Evolutionary conservation across 2,113 vertebrate genomes (phyloP).

Genomic region (Nothoprocta perdicaria): DNA sequence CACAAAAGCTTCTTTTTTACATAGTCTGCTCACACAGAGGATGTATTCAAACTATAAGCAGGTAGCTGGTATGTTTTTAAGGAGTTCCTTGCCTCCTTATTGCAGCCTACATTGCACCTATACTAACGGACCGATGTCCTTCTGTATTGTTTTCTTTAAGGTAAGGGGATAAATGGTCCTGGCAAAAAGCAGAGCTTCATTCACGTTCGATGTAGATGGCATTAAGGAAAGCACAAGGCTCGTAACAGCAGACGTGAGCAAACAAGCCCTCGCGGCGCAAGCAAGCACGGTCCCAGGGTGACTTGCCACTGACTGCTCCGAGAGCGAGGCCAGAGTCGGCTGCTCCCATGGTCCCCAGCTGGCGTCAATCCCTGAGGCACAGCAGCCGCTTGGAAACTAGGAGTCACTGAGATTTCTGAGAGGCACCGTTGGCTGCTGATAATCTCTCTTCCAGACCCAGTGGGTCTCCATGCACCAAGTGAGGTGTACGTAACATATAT

Average conservation of each 20-base stretch:
- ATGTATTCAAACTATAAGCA: neutral
- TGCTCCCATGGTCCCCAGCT: neutral
- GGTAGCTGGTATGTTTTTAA: neutral
- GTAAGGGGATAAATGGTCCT: neutral
- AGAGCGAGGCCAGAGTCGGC: neutral
- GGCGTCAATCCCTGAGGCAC: neutral
- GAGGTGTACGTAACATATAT: neutral
- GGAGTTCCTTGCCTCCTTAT: neutral
- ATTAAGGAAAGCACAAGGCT: neutral
- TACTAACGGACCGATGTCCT: neutral
- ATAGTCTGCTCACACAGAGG: neutral
- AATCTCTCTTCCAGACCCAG: slow-evolving; percentile 8
- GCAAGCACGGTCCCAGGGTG: accelerated
- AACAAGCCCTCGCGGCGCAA: accelerated
- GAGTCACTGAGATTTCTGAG: neutral
- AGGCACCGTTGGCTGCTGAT: neutral
- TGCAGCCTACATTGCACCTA: neutral
- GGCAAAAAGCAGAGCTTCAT: neutral
- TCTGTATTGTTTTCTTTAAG: neutral
- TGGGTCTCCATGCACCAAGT: neutral
- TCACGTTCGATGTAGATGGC: accelerated
- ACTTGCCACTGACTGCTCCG: neutral
- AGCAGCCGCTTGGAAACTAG: neutral
- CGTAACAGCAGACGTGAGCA: neutral
- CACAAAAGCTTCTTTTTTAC: slow-evolving; percentile 47